These are phyloP conservation scores for Cydia amplana DNA, from an alignment of 1,140 invertebrate genomes.

Conservation along the genomic window DNA sequence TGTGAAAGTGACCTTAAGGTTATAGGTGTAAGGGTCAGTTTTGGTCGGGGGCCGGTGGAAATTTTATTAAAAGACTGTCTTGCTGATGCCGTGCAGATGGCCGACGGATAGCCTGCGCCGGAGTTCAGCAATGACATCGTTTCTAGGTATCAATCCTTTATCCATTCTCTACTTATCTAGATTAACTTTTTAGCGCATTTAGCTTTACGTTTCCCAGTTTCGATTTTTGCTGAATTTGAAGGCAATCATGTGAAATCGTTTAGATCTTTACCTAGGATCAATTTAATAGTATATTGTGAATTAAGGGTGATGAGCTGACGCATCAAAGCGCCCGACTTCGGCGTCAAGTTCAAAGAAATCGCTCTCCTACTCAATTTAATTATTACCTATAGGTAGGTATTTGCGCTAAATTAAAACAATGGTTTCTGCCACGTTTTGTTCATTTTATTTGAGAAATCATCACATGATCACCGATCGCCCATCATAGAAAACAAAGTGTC, in stretches of 20 bases:
- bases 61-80: constrained; percentile 35
- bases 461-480: too few species aligned
- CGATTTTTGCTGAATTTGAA: background rate
- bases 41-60: background rate
- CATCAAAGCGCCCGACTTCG: background rate
- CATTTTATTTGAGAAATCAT: too few species aligned
- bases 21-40: background rate
- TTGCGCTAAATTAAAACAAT: too few species aligned
- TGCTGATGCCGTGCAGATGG: constrained; percentile 1
- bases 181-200: constrained; percentile 1
- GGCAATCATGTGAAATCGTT: background rate
- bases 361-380: background rate
- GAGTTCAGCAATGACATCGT: constrained; percentile 10
- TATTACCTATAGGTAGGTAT: too few species aligned
- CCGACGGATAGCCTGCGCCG: background rate
- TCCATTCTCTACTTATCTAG: constrained; percentile 5
- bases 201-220: background rate
- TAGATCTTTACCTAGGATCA: background rate
- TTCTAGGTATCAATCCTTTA: constrained; percentile 9
- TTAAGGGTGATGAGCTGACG: background rate
- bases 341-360: background rate
- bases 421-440: too few species aligned
- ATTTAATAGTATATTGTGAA: background rate
- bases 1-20: constrained; percentile 24
- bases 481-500: too few species aligned